Base-by-base conservation (phyloP, 1,140 invertebrate genomes). In the Drosophila ohnishii region DNA sequence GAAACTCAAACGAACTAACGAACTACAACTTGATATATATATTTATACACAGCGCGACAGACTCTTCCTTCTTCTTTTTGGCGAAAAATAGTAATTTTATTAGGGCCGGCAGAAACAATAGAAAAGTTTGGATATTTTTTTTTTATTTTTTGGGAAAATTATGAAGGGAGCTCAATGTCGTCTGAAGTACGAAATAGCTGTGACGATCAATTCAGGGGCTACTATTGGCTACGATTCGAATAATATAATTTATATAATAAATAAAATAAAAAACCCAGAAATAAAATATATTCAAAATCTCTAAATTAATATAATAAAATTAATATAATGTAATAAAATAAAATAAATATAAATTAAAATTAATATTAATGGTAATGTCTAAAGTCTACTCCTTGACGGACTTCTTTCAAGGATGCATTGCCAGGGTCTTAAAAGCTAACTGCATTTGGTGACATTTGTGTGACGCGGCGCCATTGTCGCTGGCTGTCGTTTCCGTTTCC, bases 401-500 rank as follows among this genome's bases (percentile, higher is more conserved):
- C 47, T 32, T 1, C 9, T 1, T 50, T 32, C 2, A 7, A 50
- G 48, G 48, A 32, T 50, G 28, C 48, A 11, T 16, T 30, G 51
- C 30, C 16, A 16, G 9, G 19, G 13, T 1, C 51, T 53, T 37
- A 7, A 61, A 37, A 53, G 59, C 60, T 11, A 32, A 53, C 40
- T 40, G 62, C 72, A 55, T 75, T 75, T 39, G 73, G 72, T 75
- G 72, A 75, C 73, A 75, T 37, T 60, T 67, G 39, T 47, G 45
- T 59, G 73, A 59, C 45, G 45, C 25, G 51, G 70, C 70, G 60
- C 70, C 70, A 75, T 75, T 76, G 66, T 74, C 67, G 67, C 67
- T 74, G 74, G 50, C 74, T 77, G 50, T 40, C 64, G 59, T 60
- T 80, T 80, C 66, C 78, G 65, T 34, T 75, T 80, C 45, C 59